A percentile compares a stretch with the other conserved stretches of the same genome.
Evolutionary conservation across 2,797 vertebrate genomes (phyloP).

Genomic region (Eulemur albifrons): DNA sequence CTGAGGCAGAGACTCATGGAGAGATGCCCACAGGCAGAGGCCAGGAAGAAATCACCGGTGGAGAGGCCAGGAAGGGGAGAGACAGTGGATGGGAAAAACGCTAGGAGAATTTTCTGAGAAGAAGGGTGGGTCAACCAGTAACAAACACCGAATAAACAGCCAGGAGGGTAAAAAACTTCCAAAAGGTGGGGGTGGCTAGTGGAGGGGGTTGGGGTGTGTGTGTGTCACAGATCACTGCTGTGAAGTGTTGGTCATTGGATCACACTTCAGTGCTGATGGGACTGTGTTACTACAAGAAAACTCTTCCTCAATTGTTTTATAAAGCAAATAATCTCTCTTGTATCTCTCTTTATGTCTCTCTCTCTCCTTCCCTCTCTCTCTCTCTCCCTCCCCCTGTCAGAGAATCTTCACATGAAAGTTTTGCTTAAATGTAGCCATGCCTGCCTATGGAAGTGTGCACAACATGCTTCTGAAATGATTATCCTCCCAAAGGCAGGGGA

Average conservation of each 20-base stretch:
- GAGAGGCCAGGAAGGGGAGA: not conserved
- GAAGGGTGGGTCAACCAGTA: not conserved
- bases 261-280: not conserved
- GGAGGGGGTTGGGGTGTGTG: not conserved
- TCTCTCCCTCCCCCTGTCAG: not conserved
- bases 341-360: not conserved
- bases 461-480: not conserved
- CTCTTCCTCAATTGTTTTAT: not conserved
- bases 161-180: not conserved
- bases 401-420: slow-evolving; percentile 21
- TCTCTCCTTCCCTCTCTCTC: not conserved
- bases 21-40: not conserved
- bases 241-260: not conserved
- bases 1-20: not conserved
- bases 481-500: not conserved
- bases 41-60: not conserved
- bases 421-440: not conserved
- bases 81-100: not conserved
- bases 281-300: slow-evolving; percentile 3
- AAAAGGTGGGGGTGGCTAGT: not conserved
- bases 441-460: not conserved
- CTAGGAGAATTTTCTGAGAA: not conserved
- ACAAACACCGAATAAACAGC: not conserved
- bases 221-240: not conserved
- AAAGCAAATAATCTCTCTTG: slow-evolving; percentile 14